A percentile compares a stretch with the other conserved stretches of the same genome.
Conservation (phyloP, 1,140 invertebrate genomes). For the Drosophila hydei region DNA sequence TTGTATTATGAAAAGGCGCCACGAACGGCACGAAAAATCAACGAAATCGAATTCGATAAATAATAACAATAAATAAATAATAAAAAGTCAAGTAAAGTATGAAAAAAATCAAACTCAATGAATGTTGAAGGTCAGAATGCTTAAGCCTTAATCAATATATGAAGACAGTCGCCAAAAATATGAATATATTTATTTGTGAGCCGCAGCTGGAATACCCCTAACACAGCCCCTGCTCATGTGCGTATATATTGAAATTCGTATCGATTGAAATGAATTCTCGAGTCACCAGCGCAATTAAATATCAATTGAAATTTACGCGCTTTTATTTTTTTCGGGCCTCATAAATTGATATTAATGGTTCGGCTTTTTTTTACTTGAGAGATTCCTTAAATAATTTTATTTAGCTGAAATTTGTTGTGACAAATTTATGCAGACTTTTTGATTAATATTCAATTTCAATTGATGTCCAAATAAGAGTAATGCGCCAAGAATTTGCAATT, state of each 20-base stretch:
- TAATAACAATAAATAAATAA: slow-evolving; percentile 69
- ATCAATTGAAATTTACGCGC: slow-evolving; percentile 69
- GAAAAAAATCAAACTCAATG: slow-evolving; percentile 67
- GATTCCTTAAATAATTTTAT: slow-evolving; percentile 61
- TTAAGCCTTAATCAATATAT: slow-evolving; percentile 71
- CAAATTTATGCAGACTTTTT: slow-evolving; percentile 65
- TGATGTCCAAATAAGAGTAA: not conserved
- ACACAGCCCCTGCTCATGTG: not conserved
- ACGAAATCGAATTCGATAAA: slow-evolving; percentile 63
- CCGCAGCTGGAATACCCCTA: not conserved
- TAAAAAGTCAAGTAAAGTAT: slow-evolving; percentile 31
- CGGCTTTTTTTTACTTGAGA: not conserved
- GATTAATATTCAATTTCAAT: slow-evolving; percentile 55
- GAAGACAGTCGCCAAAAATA: slow-evolving; percentile 45
- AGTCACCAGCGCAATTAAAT: slow-evolving; percentile 72
- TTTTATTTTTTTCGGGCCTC: slow-evolving; percentile 20
- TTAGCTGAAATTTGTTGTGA: slow-evolving; percentile 44
- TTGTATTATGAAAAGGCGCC: slow-evolving; percentile 13
- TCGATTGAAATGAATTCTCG: slow-evolving; percentile 75
- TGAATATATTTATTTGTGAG: not conserved
- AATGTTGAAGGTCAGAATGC: slow-evolving; percentile 79
- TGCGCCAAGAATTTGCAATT: too few species aligned
- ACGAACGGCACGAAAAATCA: slow-evolving; percentile 38
- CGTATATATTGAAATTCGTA: slow-evolving; percentile 57
- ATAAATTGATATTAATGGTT: slow-evolving; percentile 57